These are phyloP conservation scores for Orchesella flavescens DNA, from an alignment of 2,888 invertebrate species.

Conservation along the genomic window DNA sequence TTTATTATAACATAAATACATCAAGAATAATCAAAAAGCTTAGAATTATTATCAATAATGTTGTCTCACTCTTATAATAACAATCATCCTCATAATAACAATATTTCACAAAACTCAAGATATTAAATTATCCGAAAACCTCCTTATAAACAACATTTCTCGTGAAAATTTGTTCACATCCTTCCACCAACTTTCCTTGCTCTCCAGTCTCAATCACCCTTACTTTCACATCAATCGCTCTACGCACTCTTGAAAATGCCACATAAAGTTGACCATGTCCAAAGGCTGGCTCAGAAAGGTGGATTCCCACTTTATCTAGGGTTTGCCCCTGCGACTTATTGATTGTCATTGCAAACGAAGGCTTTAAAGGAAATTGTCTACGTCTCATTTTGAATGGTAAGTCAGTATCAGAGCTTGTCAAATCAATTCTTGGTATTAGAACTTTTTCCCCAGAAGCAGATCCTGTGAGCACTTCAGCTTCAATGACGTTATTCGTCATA, in stretches of 20 bases:
- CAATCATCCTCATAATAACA: no score
- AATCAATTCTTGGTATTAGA: conserved; percentile 71
- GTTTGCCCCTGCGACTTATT: conserved; percentile 73
- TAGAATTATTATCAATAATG: no score
- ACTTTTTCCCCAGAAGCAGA: conserved; percentile 60
- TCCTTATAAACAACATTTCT: conserved; percentile 47
- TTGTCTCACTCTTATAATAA: no score
- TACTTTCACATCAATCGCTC: conserved; percentile 6
- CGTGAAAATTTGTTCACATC: conserved; percentile 30
- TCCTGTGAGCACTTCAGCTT: conserved; percentile 45
- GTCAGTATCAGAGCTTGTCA: conserved; percentile 57
- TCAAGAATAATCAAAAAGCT: no score
- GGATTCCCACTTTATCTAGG: conserved; percentile 70
- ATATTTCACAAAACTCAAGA: no score
- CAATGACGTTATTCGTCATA: conserved; percentile 36
- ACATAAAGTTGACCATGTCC: conserved; percentile 51
- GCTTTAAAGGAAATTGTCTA: conserved; percentile 72
- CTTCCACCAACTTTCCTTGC: conserved; percentile 34
- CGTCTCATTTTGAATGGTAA: conserved; percentile 69
- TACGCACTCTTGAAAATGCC: conserved; percentile 44
- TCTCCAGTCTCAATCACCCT: conserved; percentile 8
- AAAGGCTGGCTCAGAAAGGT: conserved; percentile 51
- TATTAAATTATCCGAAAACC: no score
- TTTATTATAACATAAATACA: no score
- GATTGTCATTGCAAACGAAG: no score